phyloP scores from a whole-genome alignment of 2,797 vertebrate genomes.

The Neosalanx taihuensis region DNA sequence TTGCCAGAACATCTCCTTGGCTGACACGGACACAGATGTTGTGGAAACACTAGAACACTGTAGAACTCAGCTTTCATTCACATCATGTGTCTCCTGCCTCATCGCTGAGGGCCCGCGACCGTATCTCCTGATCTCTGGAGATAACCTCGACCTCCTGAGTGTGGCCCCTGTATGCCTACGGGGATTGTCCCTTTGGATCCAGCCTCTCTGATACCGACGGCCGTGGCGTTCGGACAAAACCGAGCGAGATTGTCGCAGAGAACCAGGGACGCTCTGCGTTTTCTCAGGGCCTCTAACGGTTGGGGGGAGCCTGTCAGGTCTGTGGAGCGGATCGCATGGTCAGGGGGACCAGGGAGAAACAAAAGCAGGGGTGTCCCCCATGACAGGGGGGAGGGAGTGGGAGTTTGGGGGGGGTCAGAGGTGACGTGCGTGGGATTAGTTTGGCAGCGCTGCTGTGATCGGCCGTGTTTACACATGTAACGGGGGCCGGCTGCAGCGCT shows the following conservation, averaged over 20 bases:
- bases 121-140: constrained; percentile 7
- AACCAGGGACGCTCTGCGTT: constrained; percentile 52
- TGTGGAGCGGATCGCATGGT: constrained; percentile 28
- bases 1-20: constrained; percentile 46
- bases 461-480: constrained; percentile 49
- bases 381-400: constrained; percentile 21
- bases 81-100: not conserved
- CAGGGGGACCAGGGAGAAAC: constrained; percentile 53
- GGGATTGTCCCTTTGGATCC: constrained; percentile 37
- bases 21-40: constrained; percentile 31
- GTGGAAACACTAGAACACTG: constrained; percentile 41
- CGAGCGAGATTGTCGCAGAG: constrained; percentile 34
- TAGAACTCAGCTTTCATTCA: constrained; percentile 37
- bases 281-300: constrained; percentile 52
- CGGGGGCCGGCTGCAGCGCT: constrained; percentile 4
- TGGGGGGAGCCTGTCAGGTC: constrained; percentile 40
- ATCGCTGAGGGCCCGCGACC: not conserved
- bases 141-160: constrained; percentile 27
- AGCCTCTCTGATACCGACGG: constrained; percentile 44
- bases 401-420: constrained; percentile 34
- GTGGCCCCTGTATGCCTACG: constrained; percentile 15
- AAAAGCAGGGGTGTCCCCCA: not conserved
- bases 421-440: constrained; percentile 50
- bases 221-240: constrained; percentile 52
- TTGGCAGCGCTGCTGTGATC: constrained; percentile 34